Evolutionary conservation across 2,888 invertebrate genomes (phyloP), one percentile per base, ranked within the genome.

Genomic region (Agrochola macilenta): DNA sequence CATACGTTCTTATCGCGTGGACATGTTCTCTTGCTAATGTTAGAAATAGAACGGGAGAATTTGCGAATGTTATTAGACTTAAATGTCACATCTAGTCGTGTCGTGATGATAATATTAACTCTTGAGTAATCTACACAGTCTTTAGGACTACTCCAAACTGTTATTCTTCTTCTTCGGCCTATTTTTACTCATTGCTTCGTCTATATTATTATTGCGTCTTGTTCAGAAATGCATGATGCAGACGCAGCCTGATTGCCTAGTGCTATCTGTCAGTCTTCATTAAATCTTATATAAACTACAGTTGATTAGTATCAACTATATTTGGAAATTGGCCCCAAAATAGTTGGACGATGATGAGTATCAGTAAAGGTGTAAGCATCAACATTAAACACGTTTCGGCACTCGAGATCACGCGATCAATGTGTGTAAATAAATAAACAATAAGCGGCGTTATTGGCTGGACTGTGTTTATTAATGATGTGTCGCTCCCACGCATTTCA

Each of bases 391-490:
- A 87, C 87, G 84, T 82, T 82, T 82, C 39, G 49, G 63, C 60
- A 43, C 70, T 58, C 65, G 77, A 82, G 78, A 86, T 88, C 83
- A 87, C 87, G 86, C 79, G 86, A 78, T 75, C 78, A 63, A 71
- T 74, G 78, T 79, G 79, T 87, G 86, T 86, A 87, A 87, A 83
- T 83, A 87, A 87, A 87, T 78, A 85, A 69, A 85, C 73, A 83
- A 69, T 74, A 74, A 60, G 65, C 54, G 26, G 64, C 23, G 46
- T 23, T 75, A 65, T 66, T 72, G 69, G 30, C 61, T 49, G 71
- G 23, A 52, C 46, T 70, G 60, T 74, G 35, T 66, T 57, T 63
- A 57, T 60, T 58, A 54, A 8, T 64, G n/a, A 64, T 64, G n/a
- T 74, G 65, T 73, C 58, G 12, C 23, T 71, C 54, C 17, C 63